Base-by-base conservation (phyloP, 2,888 invertebrate genomes). In the Zygogramma bicolorata region DNA sequence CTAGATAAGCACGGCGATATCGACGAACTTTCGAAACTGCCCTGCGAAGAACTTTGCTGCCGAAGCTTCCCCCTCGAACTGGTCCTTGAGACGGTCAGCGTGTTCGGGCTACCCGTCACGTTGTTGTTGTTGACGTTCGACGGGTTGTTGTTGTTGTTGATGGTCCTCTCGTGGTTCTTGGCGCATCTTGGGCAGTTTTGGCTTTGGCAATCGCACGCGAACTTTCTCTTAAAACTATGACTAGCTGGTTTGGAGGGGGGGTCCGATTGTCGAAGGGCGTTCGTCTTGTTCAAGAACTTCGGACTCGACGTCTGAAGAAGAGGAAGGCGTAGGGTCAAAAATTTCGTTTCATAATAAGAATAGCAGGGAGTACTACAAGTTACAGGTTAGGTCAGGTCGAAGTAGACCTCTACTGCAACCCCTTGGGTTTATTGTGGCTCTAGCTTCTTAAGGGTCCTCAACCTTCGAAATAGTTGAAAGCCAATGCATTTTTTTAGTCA, bases 1-100 rank as follows among this genome's bases (percentile, higher is more conserved):
- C 90, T 88, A 79, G 90, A 90, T 81, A 90, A 88, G 80, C 89
- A 89, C 31, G 90, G 89, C 65, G 90, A 89, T 75, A 88, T 89
- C 70, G 88, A 88, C 77, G 87, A 88, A 75, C 87, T 88, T 70
- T 89, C 89, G 77, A 88, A 88, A 81, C 89, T 90, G 67, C 86
- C 86, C 77, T 85, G 85, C 49, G 80, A 86, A 13, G 87, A 87
- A 76, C 86, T 86, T 75, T 86, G 86, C 73, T 87, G 87, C 72
- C 84, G 80, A 59, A 87, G 74, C 75, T 86, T 87, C 4, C 82
- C 83, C 63, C 84, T 81, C n/a, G 78, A 71, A 59, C 74, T 77
- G 79, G 72, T 76, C 76, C 81, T 80, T 78, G 74, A 83, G 65
- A 86, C 85, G 15, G 82, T 82, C 76, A 86, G 78, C 57, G 80